phyloP scores from a whole-genome alignment of 37 sponge, comb jelly and placozoan species.

The Ephydatia muelleri region DNA sequence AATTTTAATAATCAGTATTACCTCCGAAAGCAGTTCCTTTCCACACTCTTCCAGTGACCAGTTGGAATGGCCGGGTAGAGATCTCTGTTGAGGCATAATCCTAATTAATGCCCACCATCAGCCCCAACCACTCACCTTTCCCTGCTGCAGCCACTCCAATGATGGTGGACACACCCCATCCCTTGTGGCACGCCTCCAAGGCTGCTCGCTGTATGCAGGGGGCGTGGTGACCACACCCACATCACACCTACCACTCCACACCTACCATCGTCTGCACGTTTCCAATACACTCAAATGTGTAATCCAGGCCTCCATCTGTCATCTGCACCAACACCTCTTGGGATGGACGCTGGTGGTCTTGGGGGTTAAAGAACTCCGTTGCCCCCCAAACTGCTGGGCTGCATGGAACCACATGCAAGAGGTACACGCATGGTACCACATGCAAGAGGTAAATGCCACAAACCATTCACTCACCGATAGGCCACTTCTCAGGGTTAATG shows the following conservation, averaged over 20 bases:
- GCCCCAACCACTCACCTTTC: slow-evolving; percentile 42
- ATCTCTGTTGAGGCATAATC: slow-evolving; percentile 59
- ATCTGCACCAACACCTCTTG: slow-evolving; percentile 80
- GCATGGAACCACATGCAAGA: not conserved
- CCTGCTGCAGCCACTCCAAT: slow-evolving; percentile 92
- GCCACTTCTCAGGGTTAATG: slow-evolving; percentile 89
- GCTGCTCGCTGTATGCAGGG: slow-evolving; percentile 80
- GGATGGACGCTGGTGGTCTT: slow-evolving; percentile 65
- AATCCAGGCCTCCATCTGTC: slow-evolving; percentile 95
- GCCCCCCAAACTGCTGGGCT: no score
- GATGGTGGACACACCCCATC: slow-evolving; percentile 95
- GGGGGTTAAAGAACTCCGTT: slow-evolving; percentile 92
- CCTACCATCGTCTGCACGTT: slow-evolving; percentile 92
- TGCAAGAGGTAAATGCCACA: not conserved
- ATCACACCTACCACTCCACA: not conserved
- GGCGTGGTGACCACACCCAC: no score
- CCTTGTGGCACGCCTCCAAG: slow-evolving; percentile 95
- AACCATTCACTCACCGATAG: slow-evolving; percentile 47
- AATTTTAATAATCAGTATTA: not conserved
- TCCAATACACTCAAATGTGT: slow-evolving; percentile 96
- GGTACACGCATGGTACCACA: not conserved
- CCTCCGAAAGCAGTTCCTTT: slow-evolving; percentile 95
- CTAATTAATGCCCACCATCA: not conserved
- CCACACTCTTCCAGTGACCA: slow-evolving; percentile 96
- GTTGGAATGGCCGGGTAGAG: slow-evolving; percentile 97